These are phyloP conservation scores for Mantis religiosa DNA, from an alignment of 2,888 invertebrate genomes.

Conservation along the genomic window DNA sequence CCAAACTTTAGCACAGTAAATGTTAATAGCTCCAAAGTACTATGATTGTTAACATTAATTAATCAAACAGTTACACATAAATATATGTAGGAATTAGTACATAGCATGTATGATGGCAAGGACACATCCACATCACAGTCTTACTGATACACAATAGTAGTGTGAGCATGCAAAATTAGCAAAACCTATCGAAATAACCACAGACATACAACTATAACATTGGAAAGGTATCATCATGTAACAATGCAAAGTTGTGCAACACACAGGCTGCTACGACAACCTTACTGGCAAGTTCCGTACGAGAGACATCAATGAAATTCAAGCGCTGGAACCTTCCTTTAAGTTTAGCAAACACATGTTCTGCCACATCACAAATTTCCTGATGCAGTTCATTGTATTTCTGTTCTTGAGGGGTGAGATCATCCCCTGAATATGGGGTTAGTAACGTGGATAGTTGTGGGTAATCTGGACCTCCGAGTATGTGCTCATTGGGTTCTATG, in stretches of 20 bases:
- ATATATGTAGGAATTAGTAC: too few relatives aligned
- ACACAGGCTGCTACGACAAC: constrained; percentile 29
- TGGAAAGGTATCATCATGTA: constrained; percentile 9
- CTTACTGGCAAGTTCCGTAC: constrained; percentile 12
- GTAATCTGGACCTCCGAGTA: constrained; percentile 22
- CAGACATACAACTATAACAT: too few relatives aligned
- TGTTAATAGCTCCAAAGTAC: too few relatives aligned
- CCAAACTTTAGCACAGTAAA: too few relatives aligned
- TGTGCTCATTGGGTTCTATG: constrained; percentile 19
- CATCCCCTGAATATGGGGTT: constrained; percentile 23
- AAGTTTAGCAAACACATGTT: constrained; percentile 3
- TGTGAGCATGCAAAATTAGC: too few relatives aligned
- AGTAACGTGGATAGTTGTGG: constrained; percentile 27
- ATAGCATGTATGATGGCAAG: too few relatives aligned
- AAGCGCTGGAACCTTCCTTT: constrained; percentile 19
- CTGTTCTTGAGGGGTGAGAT: constrained; percentile 11
- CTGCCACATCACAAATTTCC: constrained; percentile 8
- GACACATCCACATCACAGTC: too few relatives aligned
- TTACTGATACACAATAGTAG: too few relatives aligned
- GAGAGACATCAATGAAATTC: constrained; percentile 11
- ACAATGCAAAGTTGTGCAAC: constrained; percentile 26
- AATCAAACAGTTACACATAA: too few relatives aligned
- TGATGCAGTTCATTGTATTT: constrained; percentile 23
- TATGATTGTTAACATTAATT: too few relatives aligned
- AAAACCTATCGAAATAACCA: too few relatives aligned